phyloP scores from a whole-genome alignment of 1,140 invertebrate species.

The Nomia melanderi region DNA sequence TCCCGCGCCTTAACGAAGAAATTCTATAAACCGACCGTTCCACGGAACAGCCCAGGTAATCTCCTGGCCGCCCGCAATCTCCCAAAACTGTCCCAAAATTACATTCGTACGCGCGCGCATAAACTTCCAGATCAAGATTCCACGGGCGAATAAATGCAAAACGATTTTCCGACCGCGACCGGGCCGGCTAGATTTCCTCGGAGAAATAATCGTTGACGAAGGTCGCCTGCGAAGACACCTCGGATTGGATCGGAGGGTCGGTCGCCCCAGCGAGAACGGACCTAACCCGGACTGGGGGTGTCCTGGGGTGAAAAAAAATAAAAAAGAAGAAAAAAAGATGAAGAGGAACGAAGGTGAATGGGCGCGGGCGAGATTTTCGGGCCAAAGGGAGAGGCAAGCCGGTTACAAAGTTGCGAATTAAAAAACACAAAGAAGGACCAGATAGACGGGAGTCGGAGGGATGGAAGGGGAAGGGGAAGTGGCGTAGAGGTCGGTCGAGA shows the following conservation, averaged over 20 bases:
- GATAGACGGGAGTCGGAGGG: constrained; percentile 48
- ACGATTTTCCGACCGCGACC: constrained; percentile 15
- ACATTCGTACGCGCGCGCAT: constrained; percentile 24
- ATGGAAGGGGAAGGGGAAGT: constrained; percentile 22
- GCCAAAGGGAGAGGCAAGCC: constrained; percentile 49
- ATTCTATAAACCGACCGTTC: background rate
- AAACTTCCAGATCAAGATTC: constrained; percentile 29
- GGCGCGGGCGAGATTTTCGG: background rate
- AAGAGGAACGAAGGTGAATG: background rate
- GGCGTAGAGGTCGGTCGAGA: constrained; percentile 49
- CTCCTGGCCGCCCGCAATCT: background rate
- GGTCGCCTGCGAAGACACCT: constrained; percentile 49
- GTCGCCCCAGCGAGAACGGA: constrained; percentile 28
- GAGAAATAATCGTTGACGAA: constrained; percentile 65
- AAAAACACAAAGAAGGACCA: constrained; percentile 76
- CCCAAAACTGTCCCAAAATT: constrained; percentile 9
- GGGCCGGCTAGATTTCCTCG: constrained; percentile 30
- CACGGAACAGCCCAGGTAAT: background rate
- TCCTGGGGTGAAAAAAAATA: background rate
- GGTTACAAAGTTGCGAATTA: constrained; percentile 78
- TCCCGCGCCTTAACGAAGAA: too few relatives aligned
- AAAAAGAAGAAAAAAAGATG: background rate
- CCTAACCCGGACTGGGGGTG: background rate
- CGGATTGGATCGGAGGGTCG: constrained; percentile 48
- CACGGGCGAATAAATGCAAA: constrained; percentile 33